Conservation (phyloP, 2,113 vertebrate species). For the Larimichthys polyactis region DNA sequence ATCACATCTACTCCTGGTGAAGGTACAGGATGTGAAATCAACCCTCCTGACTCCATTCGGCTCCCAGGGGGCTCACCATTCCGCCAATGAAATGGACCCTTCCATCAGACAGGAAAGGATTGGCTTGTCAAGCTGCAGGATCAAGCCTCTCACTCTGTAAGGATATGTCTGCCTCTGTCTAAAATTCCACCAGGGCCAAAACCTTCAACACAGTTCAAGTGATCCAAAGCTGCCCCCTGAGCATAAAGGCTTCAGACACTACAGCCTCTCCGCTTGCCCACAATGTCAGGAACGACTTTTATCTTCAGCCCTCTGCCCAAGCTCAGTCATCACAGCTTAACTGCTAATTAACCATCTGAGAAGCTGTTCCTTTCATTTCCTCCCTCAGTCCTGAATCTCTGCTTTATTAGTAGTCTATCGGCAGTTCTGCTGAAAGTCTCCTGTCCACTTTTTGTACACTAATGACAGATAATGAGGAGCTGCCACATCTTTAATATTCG, state of each 20-base stretch:
- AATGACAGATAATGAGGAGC: background rate
- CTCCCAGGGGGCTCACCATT: constrained; percentile 29
- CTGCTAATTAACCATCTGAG: constrained; percentile 24
- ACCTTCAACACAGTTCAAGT: constrained; percentile 31
- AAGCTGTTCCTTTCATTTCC: background rate
- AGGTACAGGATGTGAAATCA: constrained; percentile 23
- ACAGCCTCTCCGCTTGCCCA: background rate
- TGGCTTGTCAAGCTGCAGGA: constrained; percentile 36
- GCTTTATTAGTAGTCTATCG: background rate
- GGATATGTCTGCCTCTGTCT: constrained; percentile 22
- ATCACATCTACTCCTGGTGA: constrained; percentile 14
- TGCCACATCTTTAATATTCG: background rate
- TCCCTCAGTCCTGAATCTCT: background rate
- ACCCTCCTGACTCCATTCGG: background rate
- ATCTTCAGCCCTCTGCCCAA: background rate
- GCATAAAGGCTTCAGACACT: background rate
- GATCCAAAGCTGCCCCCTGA: constrained; percentile 20
- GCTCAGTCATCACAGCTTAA: constrained; percentile 2
- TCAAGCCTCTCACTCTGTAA: constrained; percentile 16
- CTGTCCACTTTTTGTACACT: background rate
- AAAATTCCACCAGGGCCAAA: constrained; percentile 17
- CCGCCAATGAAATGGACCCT: constrained; percentile 51
- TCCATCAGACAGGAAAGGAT: constrained; percentile 14
- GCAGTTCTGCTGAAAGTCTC: background rate
- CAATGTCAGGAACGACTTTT: constrained; percentile 7